Percentiles rank a stretch among this genome's conserved stretches.
These are phyloP conservation scores for Heliothis subflexa DNA, from an alignment of 1,140 invertebrate species.

Conservation along the genomic window DNA sequence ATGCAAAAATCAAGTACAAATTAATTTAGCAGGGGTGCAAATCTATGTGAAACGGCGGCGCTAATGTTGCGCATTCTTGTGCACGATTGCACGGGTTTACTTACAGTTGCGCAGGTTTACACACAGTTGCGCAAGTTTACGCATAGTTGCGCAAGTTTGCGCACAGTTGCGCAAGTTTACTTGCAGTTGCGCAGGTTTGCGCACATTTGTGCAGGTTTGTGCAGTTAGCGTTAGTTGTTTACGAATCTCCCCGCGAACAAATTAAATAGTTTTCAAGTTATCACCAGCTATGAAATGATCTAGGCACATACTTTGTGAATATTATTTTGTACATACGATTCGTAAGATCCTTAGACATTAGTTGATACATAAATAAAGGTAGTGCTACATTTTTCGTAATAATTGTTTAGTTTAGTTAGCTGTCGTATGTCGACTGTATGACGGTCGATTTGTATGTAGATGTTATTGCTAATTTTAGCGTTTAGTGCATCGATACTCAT, in stretches of 20 bases:
- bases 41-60: too few relatives aligned
- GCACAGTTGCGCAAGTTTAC: too few relatives aligned
- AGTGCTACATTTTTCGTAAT: slow-evolving; percentile 27
- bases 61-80: too few relatives aligned
- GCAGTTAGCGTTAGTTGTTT: too few relatives aligned
- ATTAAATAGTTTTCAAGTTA: slow-evolving; percentile 8
- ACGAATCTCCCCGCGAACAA: neutral
- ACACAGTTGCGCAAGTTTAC: too few relatives aligned
- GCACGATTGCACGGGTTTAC: too few relatives aligned
- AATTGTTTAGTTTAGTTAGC: slow-evolving; percentile 14
- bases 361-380: slow-evolving; percentile 17
- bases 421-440: slow-evolving; percentile 3
- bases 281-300: slow-evolving; percentile 13
- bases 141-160: too few relatives aligned
- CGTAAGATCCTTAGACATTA: slow-evolving; percentile 29
- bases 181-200: too few relatives aligned
- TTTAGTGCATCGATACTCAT: slow-evolving; percentile 41
- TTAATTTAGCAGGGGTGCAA: too few relatives aligned
- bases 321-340: slow-evolving; percentile 33
- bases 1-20: too few relatives aligned
- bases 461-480: slow-evolving; percentile 32
- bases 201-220: too few relatives aligned
- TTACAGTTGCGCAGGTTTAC: too few relatives aligned
- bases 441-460: slow-evolving; percentile 10
- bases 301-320: slow-evolving; percentile 21